Evolutionary conservation across 2,888 invertebrate species (phyloP), one percentile per base, ranked within the genome.

Genomic region (Ophion slaviceki): DNA sequence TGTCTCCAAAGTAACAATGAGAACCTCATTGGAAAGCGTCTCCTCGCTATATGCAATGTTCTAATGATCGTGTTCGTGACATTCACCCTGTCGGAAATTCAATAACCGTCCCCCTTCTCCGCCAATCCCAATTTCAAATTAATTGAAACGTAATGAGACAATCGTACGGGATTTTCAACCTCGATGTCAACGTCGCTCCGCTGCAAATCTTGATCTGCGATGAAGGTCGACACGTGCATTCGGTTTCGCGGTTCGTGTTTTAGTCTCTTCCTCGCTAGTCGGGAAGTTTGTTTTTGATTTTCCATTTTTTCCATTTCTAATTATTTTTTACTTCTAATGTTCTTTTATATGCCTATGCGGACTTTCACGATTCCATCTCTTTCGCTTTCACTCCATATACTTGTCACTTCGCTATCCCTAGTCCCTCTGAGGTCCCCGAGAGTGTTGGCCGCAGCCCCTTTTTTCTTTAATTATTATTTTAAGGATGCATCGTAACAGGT

Each of bases 111-210:
- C 53, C 66, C 67, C 67, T 76, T 82, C 81, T 28, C 70, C 47
- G 71, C 59, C 80, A 61, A 75, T 74, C 59, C 77, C 87, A 80
- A 85, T 87, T 88, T 84, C 80, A 53, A 85, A 75, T 66, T 86
- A 87, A 87, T 87, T 84, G 88, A 88, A 87, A 83, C 80, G 85
- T 74, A 83, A 79, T 85, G 81, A 81, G 80, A 87, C 85, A 87
- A 88, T 88, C 84, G 84, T 62, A 85, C 61, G 57, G 74, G 74
- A 82, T 88, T 81, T 67, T 75, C 78, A 70, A 59, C 53, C 84
- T 68, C 47, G 17, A 57, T 40, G 62, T 77, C 83, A 80, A 77
- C 80, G 81, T 82, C 47, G 80, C 80, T 82, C 85, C 68, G 61
- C 24, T 74, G 40, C 40, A 40, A 5, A 8, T 47, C 82, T 66